A percentile compares a stretch with the other conserved stretches of the same genome.
Evolutionary conservation across 2,888 invertebrate species (phyloP).

Genomic region (Tricholauxania praeusta): DNA sequence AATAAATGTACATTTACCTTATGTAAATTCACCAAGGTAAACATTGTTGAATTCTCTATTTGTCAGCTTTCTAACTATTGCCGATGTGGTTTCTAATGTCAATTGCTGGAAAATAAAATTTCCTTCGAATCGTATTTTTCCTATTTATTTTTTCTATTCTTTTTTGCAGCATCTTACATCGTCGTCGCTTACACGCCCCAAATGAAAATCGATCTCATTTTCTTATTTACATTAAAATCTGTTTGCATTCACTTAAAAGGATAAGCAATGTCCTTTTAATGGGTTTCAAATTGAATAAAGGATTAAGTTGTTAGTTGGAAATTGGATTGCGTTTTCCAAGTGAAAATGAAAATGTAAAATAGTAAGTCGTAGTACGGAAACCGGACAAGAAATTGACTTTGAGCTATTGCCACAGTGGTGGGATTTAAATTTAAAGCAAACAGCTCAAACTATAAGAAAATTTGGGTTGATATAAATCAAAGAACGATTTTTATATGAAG

Average conservation of each 20-base stretch:
- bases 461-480: too few relatives aligned
- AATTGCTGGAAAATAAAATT: constrained; percentile 40
- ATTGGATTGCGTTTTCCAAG: constrained; percentile 62
- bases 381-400: background rate
- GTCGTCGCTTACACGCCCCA: background rate
- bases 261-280: constrained; percentile 69
- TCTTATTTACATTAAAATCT: constrained; percentile 68
- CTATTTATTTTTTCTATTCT: background rate
- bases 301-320: constrained; percentile 68
- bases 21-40: constrained; percentile 17
- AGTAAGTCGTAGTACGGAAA: background rate
- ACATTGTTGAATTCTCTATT: constrained; percentile 22
- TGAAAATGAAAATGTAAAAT: constrained; percentile 44
- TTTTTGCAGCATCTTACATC: background rate
- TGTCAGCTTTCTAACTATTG: constrained; percentile 9
- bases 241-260: constrained; percentile 69
- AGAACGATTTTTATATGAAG: too few relatives aligned
- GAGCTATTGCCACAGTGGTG: background rate
- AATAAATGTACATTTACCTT: constrained; percentile 3
- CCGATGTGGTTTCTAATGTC: constrained; percentile 51
- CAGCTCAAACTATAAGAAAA: too few relatives aligned
- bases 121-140: constrained; percentile 2
- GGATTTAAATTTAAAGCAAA: too few relatives aligned
- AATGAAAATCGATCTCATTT: constrained; percentile 64
- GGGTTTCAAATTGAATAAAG: constrained; percentile 69